Base-by-base conservation (phyloP, 1,140 invertebrate genomes). In the Choristoneura fumiferana region DNA sequence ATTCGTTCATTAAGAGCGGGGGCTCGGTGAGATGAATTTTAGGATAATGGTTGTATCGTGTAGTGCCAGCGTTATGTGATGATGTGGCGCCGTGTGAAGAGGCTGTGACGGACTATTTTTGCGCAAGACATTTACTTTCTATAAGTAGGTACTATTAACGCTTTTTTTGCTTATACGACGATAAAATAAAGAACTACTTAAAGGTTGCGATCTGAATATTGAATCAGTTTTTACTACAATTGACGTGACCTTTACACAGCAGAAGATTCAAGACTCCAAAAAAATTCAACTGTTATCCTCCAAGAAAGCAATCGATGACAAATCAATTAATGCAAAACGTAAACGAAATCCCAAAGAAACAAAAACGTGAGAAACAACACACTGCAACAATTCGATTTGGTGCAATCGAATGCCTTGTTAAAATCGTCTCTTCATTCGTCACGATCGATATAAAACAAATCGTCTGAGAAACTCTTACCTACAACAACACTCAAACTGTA, bases 1-100 rank as follows among this genome's bases (percentile, higher is more conserved):
- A 88, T 86, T 83, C 71, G 83, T 85, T 88, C 85, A 88, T 88
- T 88, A 88, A 79, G 64, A 60, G 77, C 83, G 78, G 78, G 83
- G 80, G 81, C 76, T 80, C 82, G 67, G 58, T 75, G 72, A 71
- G 76, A 78, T 75, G 76, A 86, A 86, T 86, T 88, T 88, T 82
- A 82, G 81, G 80, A 80, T 87, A 87, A 87, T 84, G 77, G 80
- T 67, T 62, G 66, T 68, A 77, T 74, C 62, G 68, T 65, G 69
- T 72, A 74, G 68, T 79, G 73, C 71, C 72, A 6, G 22, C 22
- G 18, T 22, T 49, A 49, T 10, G 12, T 12, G 10, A 13, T 39
- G 43, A 13, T 39, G 43, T 49, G 17, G 43, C 43, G 43, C 43
- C 43, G 18, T 12, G 43, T 17, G 43, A 17, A 29, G 22, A 29